phyloP scores from a whole-genome alignment of 2,113 vertebrate species.

The Rhinolophus ferrumequinum region DNA sequence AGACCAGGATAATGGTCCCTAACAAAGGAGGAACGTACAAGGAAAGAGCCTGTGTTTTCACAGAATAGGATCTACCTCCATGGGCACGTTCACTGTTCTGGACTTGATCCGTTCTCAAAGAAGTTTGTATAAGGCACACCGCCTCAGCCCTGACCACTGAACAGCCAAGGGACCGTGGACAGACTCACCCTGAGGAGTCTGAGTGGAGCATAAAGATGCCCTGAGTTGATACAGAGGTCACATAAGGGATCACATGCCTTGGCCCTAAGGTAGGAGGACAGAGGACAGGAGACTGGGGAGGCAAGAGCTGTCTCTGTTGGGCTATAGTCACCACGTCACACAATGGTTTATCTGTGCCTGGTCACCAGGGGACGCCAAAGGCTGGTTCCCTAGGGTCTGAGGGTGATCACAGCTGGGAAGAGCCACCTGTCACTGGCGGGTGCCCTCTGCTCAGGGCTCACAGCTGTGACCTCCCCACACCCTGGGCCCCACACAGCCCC shows the following conservation, averaged over 20 bases:
- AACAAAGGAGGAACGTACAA: too few relatives aligned
- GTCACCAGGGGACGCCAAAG: not conserved
- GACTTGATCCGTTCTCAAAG: too few relatives aligned
- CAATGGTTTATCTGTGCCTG: accelerated
- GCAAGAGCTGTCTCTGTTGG: too few relatives aligned
- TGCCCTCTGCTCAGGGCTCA: not conserved
- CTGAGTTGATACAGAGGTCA: not conserved
- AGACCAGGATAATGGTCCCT: not conserved
- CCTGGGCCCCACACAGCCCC: accelerated
- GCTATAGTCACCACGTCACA: not conserved
- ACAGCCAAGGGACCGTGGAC: not conserved
- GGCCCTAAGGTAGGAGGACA: not conserved
- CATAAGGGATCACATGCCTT: too few relatives aligned
- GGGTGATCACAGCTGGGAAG: accelerated
- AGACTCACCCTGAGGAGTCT: not conserved
- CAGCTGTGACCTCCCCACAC: not conserved
- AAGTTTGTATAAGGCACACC: too few relatives aligned
- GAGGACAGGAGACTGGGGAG: not conserved
- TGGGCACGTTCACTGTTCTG: not conserved
- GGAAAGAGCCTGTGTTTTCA: not conserved
- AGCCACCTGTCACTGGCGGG: not conserved
- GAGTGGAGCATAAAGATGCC: not conserved
- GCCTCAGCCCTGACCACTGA: not conserved
- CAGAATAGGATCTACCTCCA: not conserved
- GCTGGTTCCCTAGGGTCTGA: accelerated